Evolutionary conservation across 2,888 invertebrate genomes (phyloP), one percentile per base, ranked within the genome.

Genomic region (Liposcelis brunnea): DNA sequence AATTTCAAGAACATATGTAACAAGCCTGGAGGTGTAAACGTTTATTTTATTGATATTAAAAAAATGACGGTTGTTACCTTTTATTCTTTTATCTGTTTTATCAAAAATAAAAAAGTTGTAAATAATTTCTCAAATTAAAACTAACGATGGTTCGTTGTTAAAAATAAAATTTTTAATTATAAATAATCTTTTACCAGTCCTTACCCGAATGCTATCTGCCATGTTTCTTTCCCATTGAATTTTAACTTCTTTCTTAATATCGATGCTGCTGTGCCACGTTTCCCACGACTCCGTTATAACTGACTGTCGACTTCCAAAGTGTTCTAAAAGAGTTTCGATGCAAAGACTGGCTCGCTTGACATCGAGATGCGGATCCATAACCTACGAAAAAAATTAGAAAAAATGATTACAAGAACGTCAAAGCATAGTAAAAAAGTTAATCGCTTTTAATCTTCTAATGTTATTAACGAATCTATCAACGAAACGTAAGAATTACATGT

Each of bases 201-300:
- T 62, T 56, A 80, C 80, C 72, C 72, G 74, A 53, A 71, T 69
- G 56, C 77, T 75, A 56, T 78, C 78, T 54, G 72, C 72, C 65
- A 67, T 58, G 52, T 66, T 66, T 53, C 62, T 61, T 48, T 65
- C 62, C 70, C 70, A 71, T 49, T 66, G 64, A 15, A 61, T 55
- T 49, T 62, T 59, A 49, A 67, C 66, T 58, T 61, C 66, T 57
- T 61, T 68, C 58, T 59, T 65, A 53, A 58, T 64, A 45, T 70
- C 69, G 50, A 80, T 69, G 50, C 70, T 73, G 48, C 72, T 74
- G 56, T 77, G 74, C 74, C 77, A 80, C 58, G 71, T 72, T 59
- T 80, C 75, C 72, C 80, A 78, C 58, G 73, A 73, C 52, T 75
- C 73, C 50, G 74, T 74, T 52, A 82, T 68, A 55, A 68, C 67